Evolutionary conservation across 2,797 vertebrate species (phyloP).

Genomic region (Podargus strigoides): DNA sequence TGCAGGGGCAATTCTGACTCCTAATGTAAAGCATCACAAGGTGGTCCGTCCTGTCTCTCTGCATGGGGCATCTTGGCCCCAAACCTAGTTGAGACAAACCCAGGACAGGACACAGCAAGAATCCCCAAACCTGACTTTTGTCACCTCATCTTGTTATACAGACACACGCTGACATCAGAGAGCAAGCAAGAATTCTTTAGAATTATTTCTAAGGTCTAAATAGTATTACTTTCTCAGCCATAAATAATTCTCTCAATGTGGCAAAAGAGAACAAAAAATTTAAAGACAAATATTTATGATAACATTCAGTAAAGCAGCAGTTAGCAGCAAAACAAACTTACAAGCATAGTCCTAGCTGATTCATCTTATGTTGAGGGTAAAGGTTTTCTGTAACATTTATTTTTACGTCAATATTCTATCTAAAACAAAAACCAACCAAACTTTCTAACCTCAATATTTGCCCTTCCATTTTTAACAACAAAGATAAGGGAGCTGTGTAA

Average conservation of each 20-base stretch:
- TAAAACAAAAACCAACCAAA: not conserved
- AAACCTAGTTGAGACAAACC: not conserved
- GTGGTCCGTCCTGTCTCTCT: not conserved
- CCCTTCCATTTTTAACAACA: not conserved
- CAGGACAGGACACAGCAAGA: not conserved
- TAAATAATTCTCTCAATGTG: not conserved
- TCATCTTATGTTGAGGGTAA: not conserved
- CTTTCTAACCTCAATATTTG: not conserved
- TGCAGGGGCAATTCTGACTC: not conserved
- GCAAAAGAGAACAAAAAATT: not conserved
- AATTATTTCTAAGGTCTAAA: not conserved
- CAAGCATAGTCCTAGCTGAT: not conserved
- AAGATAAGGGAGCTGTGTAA: not conserved
- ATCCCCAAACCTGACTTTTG: not conserved
- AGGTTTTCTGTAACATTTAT: not conserved
- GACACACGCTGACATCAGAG: not conserved
- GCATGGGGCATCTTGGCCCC: not conserved
- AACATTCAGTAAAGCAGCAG: not conserved
- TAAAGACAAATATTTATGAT: not conserved
- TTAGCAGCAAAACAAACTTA: not conserved
- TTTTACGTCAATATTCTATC: conserved; percentile 3
- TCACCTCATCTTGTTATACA: not conserved
- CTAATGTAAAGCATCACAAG: not conserved
- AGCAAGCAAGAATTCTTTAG: not conserved
- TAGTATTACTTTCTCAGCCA: not conserved